phyloP scores from a whole-genome alignment of 2,888 invertebrate genomes.

The Zonitis immaculata region DNA sequence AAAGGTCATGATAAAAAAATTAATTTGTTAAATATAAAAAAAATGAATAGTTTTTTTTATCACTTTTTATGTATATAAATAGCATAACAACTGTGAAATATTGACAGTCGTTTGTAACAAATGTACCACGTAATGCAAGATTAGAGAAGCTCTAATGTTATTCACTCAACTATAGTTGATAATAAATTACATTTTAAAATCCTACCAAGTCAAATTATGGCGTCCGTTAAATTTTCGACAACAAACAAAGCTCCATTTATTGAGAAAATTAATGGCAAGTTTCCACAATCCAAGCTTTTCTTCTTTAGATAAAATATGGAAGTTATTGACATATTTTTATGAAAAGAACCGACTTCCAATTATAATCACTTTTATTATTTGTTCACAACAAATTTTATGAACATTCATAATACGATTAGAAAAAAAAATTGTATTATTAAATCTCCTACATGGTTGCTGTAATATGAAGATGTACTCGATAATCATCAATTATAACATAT shows the following conservation, averaged over 20 bases:
- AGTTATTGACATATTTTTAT: not conserved
- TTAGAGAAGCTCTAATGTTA: conserved; percentile 3
- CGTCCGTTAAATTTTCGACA: not conserved
- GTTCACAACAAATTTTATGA: not conserved
- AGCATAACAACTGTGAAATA: not conserved
- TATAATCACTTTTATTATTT: not conserved
- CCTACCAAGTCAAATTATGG: not conserved
- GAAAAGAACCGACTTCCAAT: not conserved
- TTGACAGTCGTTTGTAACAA: conserved; percentile 4
- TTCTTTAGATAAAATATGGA: not conserved
- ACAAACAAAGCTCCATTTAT: not conserved
- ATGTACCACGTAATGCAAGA: conserved; percentile 4
- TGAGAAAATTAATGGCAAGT: not conserved
- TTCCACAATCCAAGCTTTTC: not conserved
- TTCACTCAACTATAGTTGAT: conserved; percentile 2
- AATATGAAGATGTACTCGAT: too few species aligned
- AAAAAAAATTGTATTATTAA: too few species aligned
- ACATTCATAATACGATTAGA: too few species aligned
- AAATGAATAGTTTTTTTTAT: too few species aligned
- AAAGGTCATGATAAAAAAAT: too few species aligned
- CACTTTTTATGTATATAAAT: too few species aligned
- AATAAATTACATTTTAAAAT: conserved; percentile 5
- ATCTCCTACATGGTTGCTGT: too few species aligned
- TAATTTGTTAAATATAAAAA: too few species aligned
- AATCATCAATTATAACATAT: conserved; percentile 18